Percentiles rank a stretch among this genome's conserved stretches.
Evolutionary conservation across 2,113 vertebrate genomes (phyloP).

Genomic region (Oreochromis aureus): DNA sequence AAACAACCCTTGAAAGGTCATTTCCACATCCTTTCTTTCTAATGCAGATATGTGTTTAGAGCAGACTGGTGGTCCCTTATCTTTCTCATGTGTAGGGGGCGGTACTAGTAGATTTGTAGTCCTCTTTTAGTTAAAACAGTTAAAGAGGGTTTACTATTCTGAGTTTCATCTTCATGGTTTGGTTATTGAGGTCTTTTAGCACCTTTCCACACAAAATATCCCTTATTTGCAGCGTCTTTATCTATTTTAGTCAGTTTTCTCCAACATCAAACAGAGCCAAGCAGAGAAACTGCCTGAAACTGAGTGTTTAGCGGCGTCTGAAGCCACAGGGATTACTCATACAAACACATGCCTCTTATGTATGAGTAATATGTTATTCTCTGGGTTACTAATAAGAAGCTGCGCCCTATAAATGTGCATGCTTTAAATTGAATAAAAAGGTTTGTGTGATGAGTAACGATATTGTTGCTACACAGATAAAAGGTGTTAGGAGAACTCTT

Average conservation of each 20-base stretch:
- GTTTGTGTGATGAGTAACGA: neutral
- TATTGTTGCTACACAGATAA: neutral
- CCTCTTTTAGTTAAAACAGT: too few species aligned
- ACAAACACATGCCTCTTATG: rapidly evolving
- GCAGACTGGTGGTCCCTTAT: neutral
- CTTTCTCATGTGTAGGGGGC: neutral
- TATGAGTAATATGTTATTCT: neutral
- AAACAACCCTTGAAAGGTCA: neutral
- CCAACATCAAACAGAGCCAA: neutral
- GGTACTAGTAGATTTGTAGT: too few species aligned
- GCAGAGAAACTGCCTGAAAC: rapidly evolving
- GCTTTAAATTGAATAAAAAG: neutral
- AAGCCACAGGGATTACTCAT: neutral
- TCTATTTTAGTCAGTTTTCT: too few species aligned
- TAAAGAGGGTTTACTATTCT: too few species aligned
- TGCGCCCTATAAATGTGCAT: neutral
- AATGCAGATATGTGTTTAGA: neutral
- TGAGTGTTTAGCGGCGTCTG: rapidly evolving
- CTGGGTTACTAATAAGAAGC: neutral
- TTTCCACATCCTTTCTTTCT: neutral
- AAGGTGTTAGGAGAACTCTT: neutral
- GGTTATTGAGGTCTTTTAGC: too few species aligned
- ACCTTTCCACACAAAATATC: too few species aligned
- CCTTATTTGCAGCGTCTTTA: too few species aligned
- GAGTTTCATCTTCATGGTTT: too few species aligned